Conservation (phyloP, 2,113 vertebrate genomes). For the Urocitellus parryii region DNA sequence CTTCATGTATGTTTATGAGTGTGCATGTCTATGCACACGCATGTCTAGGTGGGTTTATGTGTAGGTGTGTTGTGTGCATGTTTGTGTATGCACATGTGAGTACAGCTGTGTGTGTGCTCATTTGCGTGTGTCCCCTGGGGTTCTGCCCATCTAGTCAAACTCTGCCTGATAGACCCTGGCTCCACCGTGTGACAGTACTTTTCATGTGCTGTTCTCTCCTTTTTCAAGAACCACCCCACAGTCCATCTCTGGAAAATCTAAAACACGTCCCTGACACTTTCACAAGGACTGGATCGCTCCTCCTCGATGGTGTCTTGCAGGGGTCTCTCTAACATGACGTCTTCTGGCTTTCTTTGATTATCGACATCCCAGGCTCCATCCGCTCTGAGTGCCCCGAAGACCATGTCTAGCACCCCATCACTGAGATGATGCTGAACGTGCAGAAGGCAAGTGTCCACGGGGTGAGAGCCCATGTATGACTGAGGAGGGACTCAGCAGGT, state of each 20-base stretch:
- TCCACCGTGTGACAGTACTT: background rate
- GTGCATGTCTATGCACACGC: background rate
- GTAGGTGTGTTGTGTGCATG: background rate
- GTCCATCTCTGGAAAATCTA: background rate
- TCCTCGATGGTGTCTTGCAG: background rate
- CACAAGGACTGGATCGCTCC: no score
- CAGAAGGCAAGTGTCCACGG: background rate
- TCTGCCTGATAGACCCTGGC: no score
- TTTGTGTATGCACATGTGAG: background rate
- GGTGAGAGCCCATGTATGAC: background rate
- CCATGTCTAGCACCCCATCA: background rate
- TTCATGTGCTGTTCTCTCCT: no score
- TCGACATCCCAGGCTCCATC: background rate
- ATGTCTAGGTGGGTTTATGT: background rate
- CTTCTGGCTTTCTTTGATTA: background rate
- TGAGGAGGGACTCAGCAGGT: background rate
- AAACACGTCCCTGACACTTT: background rate
- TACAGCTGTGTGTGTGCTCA: background rate
- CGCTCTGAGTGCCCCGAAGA: background rate
- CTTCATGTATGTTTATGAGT: background rate
- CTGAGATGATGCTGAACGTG: background rate
- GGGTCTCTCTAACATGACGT: background rate
- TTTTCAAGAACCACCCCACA: background rate
- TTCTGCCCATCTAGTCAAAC: background rate
- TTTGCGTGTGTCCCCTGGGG: accelerated